Percentiles rank a stretch among this genome's conserved stretches.
phyloP scores from a whole-genome alignment of 2,797 vertebrate species.

The Eurystomus glaucurus region DNA sequence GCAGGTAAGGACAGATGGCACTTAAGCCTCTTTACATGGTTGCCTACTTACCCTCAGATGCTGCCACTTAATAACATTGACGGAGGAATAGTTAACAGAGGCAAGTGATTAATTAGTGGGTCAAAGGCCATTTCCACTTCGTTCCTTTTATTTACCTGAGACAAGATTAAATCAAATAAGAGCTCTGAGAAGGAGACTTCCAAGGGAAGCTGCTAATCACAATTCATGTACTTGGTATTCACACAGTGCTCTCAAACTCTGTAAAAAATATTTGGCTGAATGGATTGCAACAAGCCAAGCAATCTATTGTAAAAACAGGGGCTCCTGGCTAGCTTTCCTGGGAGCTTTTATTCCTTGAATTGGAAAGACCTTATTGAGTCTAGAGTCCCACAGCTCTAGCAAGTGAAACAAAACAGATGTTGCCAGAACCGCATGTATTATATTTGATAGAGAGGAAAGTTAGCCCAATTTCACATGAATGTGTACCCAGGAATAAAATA shows the following conservation, averaged over 20 bases:
- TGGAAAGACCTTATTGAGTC: conserved; percentile 20
- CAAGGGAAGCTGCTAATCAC: conserved; percentile 2
- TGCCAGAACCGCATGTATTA: background rate
- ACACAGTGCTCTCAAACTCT: background rate
- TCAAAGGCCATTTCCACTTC: conserved; percentile 40
- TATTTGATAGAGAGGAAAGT: conserved; percentile 1
- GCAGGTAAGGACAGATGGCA: conserved; percentile 23
- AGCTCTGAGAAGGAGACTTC: conserved; percentile 2
- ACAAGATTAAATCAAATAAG: conserved; percentile 45
- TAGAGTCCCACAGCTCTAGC: background rate
- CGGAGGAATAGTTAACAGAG: background rate
- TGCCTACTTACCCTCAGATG: conserved; percentile 1
- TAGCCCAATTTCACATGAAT: background rate
- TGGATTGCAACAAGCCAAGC: background rate
- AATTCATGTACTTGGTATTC: background rate
- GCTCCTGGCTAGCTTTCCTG: background rate
- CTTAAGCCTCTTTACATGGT: background rate
- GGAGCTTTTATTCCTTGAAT: conserved; percentile 43
- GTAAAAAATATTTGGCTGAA: background rate
- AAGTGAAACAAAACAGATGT: conserved; percentile 19
- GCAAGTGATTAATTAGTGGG: conserved; percentile 49
- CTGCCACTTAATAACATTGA: conserved; percentile 39
- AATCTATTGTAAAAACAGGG: conserved; percentile 27
- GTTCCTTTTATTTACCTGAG: conserved; percentile 40
- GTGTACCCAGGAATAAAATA: background rate